Evolutionary conservation across 1,140 invertebrate species (phyloP).

Genomic region (Anastrepha obliqua): DNA sequence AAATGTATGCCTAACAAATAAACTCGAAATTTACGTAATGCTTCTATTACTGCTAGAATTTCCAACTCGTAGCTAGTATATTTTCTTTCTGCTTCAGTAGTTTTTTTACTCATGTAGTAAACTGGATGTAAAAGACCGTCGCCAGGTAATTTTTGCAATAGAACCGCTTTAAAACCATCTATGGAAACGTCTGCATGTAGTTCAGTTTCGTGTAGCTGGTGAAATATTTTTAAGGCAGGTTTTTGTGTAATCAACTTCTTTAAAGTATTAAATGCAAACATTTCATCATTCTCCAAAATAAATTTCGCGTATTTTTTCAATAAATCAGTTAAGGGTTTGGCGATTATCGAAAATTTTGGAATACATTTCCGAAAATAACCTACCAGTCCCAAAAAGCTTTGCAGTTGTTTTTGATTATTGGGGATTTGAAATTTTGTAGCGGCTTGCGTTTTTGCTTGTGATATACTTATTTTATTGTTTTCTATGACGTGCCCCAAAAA

Average conservation of each 20-base stretch:
- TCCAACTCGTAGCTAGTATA: no score
- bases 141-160: no score
- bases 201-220: constrained; percentile 64
- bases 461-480: background rate
- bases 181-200: constrained; percentile 70
- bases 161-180: constrained; percentile 64
- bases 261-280: constrained; percentile 43
- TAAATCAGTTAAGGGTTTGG: background rate
- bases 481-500: background rate
- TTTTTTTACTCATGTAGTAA: no score
- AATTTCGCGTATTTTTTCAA: constrained; percentile 59
- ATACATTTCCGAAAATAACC: background rate
- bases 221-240: constrained; percentile 71
- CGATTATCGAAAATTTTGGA: background rate
- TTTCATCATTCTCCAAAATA: constrained; percentile 46
- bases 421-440: background rate
- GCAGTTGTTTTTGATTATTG: background rate
- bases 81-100: no score
- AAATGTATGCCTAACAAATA: background rate
- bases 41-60: background rate
- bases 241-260: constrained; percentile 59
- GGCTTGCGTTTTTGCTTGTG: background rate
- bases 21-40: background rate
- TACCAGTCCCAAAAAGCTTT: constrained; percentile 14
- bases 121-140: constrained; percentile 74